A percentile compares a stretch with the other conserved stretches of the same genome.
These are phyloP conservation scores for Synergus laeviventris DNA, from an alignment of 2,888 invertebrate genomes.

Conservation along the genomic window DNA sequence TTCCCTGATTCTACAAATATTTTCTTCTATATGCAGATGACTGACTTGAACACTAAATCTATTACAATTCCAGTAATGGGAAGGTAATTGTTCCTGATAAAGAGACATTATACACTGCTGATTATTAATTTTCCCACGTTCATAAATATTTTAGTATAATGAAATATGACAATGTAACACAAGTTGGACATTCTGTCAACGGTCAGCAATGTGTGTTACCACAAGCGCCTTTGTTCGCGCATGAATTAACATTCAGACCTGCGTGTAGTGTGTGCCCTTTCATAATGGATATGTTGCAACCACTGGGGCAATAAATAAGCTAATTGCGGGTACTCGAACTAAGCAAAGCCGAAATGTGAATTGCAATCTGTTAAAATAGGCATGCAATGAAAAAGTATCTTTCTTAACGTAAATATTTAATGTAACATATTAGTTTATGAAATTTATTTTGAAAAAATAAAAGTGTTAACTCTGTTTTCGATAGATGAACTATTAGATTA, in stretches of 20 bases:
- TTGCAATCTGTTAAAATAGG: not conserved
- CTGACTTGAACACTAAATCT: not conserved
- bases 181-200: not conserved
- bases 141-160: not conserved
- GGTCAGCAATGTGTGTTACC: not conserved
- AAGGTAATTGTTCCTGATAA: not conserved
- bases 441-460: no score
- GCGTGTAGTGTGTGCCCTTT: not conserved
- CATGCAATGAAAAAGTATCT: not conserved
- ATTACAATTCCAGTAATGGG: not conserved
- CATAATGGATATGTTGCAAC: not conserved
- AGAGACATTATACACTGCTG: no score
- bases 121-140: not conserved
- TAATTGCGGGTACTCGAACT: not conserved
- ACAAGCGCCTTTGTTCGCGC: not conserved
- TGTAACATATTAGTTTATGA: no score
- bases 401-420: no score
- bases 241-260: not conserved
- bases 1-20: not conserved
- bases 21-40: not conserved
- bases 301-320: not conserved
- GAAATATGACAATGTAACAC: not conserved
- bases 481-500: no score
- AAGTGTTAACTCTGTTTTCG: no score
- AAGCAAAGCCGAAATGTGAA: not conserved